Evolutionary conservation across 2,113 vertebrate genomes (phyloP), one percentile per base, ranked within the genome.

Genomic region (Corydoras maculifer): DNA sequence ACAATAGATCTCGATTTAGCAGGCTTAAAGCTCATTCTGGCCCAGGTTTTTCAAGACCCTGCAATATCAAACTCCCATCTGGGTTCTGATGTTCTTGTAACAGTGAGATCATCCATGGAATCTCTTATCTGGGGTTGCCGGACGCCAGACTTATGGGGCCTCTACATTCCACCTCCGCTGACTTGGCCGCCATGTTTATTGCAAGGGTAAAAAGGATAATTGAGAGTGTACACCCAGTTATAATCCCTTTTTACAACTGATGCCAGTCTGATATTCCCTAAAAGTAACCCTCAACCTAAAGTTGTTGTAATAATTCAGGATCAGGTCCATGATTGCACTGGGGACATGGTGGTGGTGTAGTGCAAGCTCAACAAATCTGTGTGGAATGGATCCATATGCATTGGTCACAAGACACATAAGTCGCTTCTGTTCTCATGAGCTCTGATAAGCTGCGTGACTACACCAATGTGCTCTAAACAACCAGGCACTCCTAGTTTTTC

Each of bases 221-320:
- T 14, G 69, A 76, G 18, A 57, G 57, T n/a, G 69, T 72, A 25
- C 68, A 15, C 9, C 50, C 58, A 43, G 69, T 68, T 48, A 68
- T 73, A 13, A 73, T 69, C 2, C 25, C 51, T 59, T 64, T 63
- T 35, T 73, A 50, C 8, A 69, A 15, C 48, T 2, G 15, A 54
- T 67, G 62, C 35, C 35, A 43, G 7, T 43, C 2, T 43, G 35
- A 35, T 35, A 7, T 35, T 35, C 32, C 32, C 32, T 7, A 35
- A 7, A 35, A 43, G 35, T 43, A 8, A 68, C 49, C 55, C 69
- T 59, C 29, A 65, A 7, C 1, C 30, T 72, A 18, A 76, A 68
- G 8, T 35, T 12, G 25, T 9, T 32, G 51, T 14, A 77, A 29
- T 77, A 58, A 29, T 76, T 68, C 62, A 62, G 49, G 10, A 72